These are phyloP conservation scores for Prorops nasuta DNA, from an alignment of 1,140 invertebrate species.

Conservation along the genomic window DNA sequence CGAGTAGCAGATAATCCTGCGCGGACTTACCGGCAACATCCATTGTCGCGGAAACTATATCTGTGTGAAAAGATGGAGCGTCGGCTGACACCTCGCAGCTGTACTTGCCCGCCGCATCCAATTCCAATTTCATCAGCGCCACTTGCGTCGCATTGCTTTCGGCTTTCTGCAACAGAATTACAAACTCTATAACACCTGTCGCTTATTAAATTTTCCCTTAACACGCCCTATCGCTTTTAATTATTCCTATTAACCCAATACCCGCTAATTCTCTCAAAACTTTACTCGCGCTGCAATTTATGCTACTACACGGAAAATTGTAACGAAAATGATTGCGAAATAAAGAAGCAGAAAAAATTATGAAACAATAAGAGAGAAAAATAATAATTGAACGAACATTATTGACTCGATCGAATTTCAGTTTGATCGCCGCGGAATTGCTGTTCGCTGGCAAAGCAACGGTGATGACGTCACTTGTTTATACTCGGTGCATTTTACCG, in stretches of 20 bases:
- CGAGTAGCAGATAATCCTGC: no score
- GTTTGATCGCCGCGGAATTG: neutral
- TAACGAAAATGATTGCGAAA: no score
- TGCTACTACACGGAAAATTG: no score
- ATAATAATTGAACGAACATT: neutral
- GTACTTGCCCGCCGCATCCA: slow-evolving; percentile 68
- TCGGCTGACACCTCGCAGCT: slow-evolving; percentile 83
- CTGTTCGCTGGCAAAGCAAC: no score
- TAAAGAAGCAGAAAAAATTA: no score
- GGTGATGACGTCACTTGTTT: neutral
- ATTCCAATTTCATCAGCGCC: slow-evolving; percentile 59
- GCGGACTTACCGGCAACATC: slow-evolving; percentile 77
- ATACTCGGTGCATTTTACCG: neutral
- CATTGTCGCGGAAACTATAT: slow-evolving; percentile 68
- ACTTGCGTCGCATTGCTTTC: slow-evolving; percentile 66
- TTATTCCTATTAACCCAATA: no score
- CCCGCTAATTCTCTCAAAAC: no score
- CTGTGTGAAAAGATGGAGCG: slow-evolving; percentile 81
- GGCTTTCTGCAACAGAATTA: slow-evolving; percentile 52
- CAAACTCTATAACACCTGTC: neutral
- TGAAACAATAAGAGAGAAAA: no score
- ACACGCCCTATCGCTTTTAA: no score
- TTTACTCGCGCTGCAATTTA: no score
- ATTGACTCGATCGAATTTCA: neutral
- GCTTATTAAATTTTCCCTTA: no score